phyloP scores from a whole-genome alignment of 2,888 invertebrate species.

The Tenodera sinensis region DNA sequence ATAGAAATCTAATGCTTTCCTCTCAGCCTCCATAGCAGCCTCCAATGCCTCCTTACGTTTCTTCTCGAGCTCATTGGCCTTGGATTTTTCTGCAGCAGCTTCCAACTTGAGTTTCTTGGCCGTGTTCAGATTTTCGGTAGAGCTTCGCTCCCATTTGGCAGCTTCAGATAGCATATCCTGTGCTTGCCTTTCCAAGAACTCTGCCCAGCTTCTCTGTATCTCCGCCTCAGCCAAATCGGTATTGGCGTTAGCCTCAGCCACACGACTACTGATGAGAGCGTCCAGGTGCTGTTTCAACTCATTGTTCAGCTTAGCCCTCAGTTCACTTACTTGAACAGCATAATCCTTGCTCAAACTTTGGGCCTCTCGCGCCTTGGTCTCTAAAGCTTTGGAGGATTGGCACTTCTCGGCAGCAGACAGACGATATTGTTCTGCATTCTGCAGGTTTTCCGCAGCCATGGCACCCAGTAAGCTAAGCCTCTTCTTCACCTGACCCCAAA shows the following conservation, averaged over 20 bases:
- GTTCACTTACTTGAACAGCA: neutral
- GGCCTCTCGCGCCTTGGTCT: neutral
- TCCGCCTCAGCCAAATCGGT: neutral
- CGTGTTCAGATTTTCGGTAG: neutral
- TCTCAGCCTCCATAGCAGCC: neutral
- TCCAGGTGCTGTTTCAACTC: neutral
- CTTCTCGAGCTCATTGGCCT: neutral
- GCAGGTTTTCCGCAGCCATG: neutral
- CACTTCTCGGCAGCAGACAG: neutral
- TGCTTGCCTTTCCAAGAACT: neutral
- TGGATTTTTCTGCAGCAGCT: neutral
- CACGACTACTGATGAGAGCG: neutral
- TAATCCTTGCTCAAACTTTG: neutral
- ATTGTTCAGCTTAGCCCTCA: neutral
- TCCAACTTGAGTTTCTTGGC: neutral
- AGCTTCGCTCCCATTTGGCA: neutral
- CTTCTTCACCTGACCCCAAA: neutral
- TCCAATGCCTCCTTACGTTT: neutral
- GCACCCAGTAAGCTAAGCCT: neutral
- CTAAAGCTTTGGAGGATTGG: neutral
- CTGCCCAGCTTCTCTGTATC: neutral
- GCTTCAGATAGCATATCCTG: neutral
- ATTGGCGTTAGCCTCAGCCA: neutral
- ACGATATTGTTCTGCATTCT: neutral
- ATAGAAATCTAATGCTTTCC: neutral